Conservation (phyloP, 2,113 vertebrate species). For the Mobula birostris region DNA sequence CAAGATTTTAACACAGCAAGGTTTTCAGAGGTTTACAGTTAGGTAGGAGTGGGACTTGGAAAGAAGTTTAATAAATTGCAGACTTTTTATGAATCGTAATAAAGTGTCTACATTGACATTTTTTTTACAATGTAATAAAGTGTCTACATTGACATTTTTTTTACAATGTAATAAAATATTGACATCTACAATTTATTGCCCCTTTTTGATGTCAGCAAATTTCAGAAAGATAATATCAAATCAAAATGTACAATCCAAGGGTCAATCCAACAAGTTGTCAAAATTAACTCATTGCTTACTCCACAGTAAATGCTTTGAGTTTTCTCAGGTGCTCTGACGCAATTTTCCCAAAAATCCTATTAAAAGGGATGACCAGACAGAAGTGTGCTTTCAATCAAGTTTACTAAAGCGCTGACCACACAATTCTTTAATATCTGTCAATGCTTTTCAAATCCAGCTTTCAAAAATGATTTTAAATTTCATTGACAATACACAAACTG, state of each 20-base stretch:
- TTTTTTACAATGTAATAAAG: neutral
- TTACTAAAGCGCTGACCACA: neutral
- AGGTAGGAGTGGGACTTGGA: no score
- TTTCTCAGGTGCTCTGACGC: neutral
- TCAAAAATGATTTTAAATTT: neutral
- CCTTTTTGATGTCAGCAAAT: neutral
- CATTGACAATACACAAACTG: neutral
- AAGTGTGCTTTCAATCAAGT: neutral
- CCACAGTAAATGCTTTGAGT: neutral
- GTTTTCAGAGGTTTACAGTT: neutral
- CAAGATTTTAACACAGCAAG: neutral
- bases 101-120: neutral
- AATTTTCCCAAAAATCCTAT: neutral
- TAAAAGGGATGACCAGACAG: no score
- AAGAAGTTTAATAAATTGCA: no score
- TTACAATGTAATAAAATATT: no score
- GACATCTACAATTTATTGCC: neutral
- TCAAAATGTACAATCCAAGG: neutral
- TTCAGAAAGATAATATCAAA: neutral
- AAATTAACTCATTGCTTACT: neutral
- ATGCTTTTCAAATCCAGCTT: neutral
- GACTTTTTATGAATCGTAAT: neutral
- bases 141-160: neutral
- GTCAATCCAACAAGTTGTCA: neutral
- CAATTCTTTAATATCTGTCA: neutral